These are phyloP conservation scores for Bactericera cockerelli DNA, from an alignment of 1,140 invertebrate species.

Conservation along the genomic window DNA sequence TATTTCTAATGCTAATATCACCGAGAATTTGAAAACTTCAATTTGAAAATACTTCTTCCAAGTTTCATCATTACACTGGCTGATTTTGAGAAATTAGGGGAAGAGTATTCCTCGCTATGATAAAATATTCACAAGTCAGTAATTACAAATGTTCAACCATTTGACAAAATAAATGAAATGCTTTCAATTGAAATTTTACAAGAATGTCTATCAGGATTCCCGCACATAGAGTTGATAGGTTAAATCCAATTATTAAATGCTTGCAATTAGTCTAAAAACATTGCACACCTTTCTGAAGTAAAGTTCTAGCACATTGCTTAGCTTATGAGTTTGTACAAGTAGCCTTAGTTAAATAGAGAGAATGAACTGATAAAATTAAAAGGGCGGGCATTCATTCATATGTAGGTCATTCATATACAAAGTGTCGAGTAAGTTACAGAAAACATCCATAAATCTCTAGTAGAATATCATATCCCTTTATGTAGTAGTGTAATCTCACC, in stretches of 20 bases:
- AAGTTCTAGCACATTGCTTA: not conserved
- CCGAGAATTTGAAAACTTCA: not conserved
- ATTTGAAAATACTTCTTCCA: not conserved
- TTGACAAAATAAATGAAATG: not conserved
- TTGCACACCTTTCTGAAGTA: not conserved
- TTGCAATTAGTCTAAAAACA: constrained; percentile 3
- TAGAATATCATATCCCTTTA: too few species aligned
- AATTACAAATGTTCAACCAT: not conserved
- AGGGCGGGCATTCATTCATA: too few species aligned
- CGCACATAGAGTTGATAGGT: not conserved
- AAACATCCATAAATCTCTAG: too few species aligned
- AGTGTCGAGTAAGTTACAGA: too few species aligned
- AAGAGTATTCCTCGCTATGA: not conserved
- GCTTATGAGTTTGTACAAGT: too few species aligned
- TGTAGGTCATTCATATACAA: too few species aligned
- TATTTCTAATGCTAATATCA: too few species aligned
- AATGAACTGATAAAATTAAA: too few species aligned
- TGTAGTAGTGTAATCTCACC: too few species aligned
- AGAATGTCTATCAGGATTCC: not conserved
- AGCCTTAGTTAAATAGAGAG: too few species aligned
- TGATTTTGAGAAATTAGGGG: constrained; percentile 1
- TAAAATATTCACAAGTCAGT: not conserved
- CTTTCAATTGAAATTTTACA: not conserved
- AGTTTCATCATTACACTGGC: not conserved
- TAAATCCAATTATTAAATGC: constrained; percentile 3